These are phyloP conservation scores for Zosterops borbonicus DNA, from an alignment of 2,113 vertebrate genomes.

Conservation along the genomic window DNA sequence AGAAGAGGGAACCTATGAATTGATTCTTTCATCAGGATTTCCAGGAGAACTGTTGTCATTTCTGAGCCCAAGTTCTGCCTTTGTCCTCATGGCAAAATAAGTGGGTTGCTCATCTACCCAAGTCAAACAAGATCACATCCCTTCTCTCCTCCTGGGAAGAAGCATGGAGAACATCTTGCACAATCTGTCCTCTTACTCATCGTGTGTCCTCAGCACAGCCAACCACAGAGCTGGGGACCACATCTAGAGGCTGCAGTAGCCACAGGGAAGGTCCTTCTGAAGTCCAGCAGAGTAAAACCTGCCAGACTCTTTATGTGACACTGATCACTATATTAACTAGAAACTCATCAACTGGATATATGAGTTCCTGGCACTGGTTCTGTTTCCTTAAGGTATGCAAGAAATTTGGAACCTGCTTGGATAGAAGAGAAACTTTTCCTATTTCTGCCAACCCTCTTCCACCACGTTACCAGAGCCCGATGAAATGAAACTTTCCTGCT, in stretches of 20 bases:
- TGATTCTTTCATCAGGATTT: constrained; percentile 43
- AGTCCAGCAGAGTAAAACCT: neutral
- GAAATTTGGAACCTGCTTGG: neutral
- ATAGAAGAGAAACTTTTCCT: neutral
- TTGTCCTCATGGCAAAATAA: neutral
- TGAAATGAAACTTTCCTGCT: neutral
- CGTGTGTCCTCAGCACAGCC: neutral
- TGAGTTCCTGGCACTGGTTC: neutral
- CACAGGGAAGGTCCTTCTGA: neutral
- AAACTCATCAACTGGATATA: neutral
- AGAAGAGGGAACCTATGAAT: constrained; percentile 8
- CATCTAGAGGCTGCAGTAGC: neutral
- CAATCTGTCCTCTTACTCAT: constrained; percentile 43
- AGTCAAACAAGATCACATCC: constrained; percentile 48
- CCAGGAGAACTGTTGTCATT: constrained; percentile 24
- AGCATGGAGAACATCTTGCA: constrained; percentile 19
- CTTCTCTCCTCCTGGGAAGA: neutral
- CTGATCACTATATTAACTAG: neutral
- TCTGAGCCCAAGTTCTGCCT: neutral
- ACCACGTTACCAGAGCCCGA: neutral
- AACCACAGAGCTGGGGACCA: constrained; percentile 18
- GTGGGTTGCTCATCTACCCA: neutral
- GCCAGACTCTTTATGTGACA: neutral
- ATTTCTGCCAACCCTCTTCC: neutral
- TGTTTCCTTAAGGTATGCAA: neutral